These are phyloP conservation scores for Elysia chlorotica DNA, from an alignment of 1,140 invertebrate genomes.

Conservation along the genomic window DNA sequence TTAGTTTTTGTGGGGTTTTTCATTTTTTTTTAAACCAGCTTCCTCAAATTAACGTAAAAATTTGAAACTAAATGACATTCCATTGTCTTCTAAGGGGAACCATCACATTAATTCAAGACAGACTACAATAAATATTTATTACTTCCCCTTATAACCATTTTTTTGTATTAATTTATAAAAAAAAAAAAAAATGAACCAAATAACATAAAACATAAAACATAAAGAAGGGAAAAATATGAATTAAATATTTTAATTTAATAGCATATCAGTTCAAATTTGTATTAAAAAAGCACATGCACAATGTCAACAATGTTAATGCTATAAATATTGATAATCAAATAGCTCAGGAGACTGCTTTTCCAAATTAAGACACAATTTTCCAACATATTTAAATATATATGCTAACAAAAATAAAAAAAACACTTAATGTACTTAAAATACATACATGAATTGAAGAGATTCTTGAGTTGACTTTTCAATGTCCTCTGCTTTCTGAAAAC, in stretches of 20 bases:
- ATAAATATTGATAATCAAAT: too few species aligned
- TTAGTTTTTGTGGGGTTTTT: background rate
- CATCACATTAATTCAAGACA: too few species aligned
- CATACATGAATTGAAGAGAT: conserved; percentile 2
- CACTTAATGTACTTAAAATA: background rate
- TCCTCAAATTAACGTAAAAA: background rate
- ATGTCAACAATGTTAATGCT: background rate
- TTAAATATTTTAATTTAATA: too few species aligned
- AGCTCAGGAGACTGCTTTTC: background rate
- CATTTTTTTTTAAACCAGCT: background rate
- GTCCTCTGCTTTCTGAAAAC: background rate
- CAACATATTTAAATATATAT: background rate
- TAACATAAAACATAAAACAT: too few species aligned
- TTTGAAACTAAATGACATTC: too few species aligned
- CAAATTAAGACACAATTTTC: too few species aligned
- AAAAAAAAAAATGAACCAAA: too few species aligned
- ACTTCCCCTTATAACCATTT: too few species aligned
- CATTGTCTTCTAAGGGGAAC: too few species aligned
- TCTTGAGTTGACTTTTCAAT: background rate
- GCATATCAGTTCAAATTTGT: background rate
- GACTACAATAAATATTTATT: too few species aligned
- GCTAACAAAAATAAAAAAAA: background rate
- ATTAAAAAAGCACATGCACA: background rate
- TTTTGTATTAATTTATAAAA: too few species aligned
- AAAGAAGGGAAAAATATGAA: too few species aligned